A percentile compares a stretch with the other conserved stretches of the same genome.
phyloP scores from a whole-genome alignment of 2,113 vertebrate species.

The Apeltes quadracus region DNA sequence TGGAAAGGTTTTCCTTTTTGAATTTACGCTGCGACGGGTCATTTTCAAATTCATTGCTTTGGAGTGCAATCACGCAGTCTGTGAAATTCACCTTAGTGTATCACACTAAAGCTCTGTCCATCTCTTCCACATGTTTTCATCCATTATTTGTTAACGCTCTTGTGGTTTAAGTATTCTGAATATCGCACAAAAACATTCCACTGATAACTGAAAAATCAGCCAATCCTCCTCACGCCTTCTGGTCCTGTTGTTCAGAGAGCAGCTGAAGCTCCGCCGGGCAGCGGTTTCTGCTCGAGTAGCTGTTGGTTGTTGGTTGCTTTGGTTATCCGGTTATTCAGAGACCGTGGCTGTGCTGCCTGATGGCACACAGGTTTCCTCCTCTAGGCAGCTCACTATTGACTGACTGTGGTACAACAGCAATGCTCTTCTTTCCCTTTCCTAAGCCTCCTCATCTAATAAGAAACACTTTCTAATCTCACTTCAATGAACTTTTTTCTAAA shows the following conservation, averaged over 20 bases:
- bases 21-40: neutral
- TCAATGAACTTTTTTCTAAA: neutral
- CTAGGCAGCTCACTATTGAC: neutral
- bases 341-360: neutral
- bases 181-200: too few relatives aligned
- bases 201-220: too few relatives aligned
- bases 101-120: neutral
- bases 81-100: neutral
- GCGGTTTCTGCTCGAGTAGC: neutral
- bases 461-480: neutral
- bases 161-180: too few relatives aligned
- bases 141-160: too few relatives aligned
- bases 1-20: neutral
- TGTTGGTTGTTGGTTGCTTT: conserved; percentile 19
- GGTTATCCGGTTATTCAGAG: neutral
- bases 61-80: neutral
- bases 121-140: neutral
- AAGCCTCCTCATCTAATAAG: neutral
- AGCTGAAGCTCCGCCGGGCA: neutral
- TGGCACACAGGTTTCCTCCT: neutral
- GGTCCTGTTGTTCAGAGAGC: neutral
- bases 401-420: neutral
- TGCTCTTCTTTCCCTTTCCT: neutral
- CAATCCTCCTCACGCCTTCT: too few relatives aligned
- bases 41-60: neutral